Evolutionary conservation across 2,888 invertebrate genomes (phyloP).

Genomic region (Lypha dubia): DNA sequence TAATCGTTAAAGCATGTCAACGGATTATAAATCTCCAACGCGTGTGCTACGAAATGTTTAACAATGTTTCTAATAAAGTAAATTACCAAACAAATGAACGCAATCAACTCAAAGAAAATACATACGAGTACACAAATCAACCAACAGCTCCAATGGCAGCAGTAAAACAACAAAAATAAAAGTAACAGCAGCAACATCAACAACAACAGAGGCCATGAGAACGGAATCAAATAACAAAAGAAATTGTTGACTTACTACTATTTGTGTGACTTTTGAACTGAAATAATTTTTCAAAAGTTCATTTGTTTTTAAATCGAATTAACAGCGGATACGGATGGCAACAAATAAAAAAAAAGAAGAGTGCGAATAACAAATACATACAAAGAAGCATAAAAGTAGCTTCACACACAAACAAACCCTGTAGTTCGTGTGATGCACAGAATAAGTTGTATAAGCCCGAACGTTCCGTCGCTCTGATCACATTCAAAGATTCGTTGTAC

Average conservation of each 20-base stretch:
- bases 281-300: conserved; percentile 3
- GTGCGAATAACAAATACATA: too few species aligned
- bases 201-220: conserved; percentile 8
- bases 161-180: neutral
- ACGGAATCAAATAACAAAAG: conserved; percentile 19
- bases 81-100: conserved; percentile 63
- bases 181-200: neutral
- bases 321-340: conserved; percentile 52
- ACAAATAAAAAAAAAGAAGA: conserved; percentile 6
- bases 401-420: too few species aligned
- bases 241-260: conserved; percentile 47
- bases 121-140: conserved; percentile 14
- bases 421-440: too few species aligned
- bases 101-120: conserved; percentile 51
- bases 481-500: too few species aligned
- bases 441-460: too few species aligned
- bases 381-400: too few species aligned
- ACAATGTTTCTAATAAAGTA: conserved; percentile 33
- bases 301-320: conserved; percentile 18
- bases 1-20: conserved; percentile 13
- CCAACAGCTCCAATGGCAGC: conserved; percentile 1
- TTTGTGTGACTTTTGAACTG: conserved; percentile 54
- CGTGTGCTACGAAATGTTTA: neutral
- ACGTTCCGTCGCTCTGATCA: too few species aligned
- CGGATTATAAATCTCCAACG: neutral